A percentile compares a stretch with the other conserved stretches of the same genome.
These are phyloP conservation scores for Philopotamus ludificatus DNA, from an alignment of 1,140 invertebrate species.

Conservation along the genomic window DNA sequence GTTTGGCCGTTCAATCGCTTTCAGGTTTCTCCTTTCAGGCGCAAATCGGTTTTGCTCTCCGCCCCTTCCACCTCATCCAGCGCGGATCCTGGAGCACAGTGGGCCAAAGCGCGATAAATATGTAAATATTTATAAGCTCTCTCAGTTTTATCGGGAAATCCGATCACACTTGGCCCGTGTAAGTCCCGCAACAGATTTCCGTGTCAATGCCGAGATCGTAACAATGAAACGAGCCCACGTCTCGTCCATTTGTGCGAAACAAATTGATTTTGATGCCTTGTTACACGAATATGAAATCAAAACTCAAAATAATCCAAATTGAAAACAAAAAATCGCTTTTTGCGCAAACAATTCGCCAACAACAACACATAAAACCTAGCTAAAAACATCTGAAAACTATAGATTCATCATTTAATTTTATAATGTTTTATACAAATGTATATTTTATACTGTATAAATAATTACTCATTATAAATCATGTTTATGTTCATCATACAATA, in stretches of 20 bases:
- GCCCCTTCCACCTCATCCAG: not conserved
- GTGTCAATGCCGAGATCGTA: constrained; percentile 5
- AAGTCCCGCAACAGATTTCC: constrained; percentile 1
- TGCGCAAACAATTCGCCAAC: no score
- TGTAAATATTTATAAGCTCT: constrained; percentile 27
- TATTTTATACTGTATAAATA: no score
- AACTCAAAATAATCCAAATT: no score
- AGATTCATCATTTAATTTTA: no score
- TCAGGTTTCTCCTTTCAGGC: not conserved
- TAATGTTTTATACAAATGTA: no score
- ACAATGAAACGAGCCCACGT: not conserved
- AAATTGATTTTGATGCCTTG: no score
- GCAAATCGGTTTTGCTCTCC: not conserved
- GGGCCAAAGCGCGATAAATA: constrained; percentile 22
- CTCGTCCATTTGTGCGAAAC: not conserved
- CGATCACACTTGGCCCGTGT: constrained; percentile 13
- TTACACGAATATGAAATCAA: no score
- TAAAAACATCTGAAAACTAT: no score
- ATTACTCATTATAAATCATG: no score
- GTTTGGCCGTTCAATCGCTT: constrained; percentile 1
- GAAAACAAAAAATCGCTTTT: no score
- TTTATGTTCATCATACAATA: no score
- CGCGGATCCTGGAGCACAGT: not conserved
- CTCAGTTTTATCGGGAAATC: constrained; percentile 19
- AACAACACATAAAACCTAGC: no score